Base-by-base conservation (phyloP, 2,797 vertebrate genomes). In the Halcyon leucocephala region DNA sequence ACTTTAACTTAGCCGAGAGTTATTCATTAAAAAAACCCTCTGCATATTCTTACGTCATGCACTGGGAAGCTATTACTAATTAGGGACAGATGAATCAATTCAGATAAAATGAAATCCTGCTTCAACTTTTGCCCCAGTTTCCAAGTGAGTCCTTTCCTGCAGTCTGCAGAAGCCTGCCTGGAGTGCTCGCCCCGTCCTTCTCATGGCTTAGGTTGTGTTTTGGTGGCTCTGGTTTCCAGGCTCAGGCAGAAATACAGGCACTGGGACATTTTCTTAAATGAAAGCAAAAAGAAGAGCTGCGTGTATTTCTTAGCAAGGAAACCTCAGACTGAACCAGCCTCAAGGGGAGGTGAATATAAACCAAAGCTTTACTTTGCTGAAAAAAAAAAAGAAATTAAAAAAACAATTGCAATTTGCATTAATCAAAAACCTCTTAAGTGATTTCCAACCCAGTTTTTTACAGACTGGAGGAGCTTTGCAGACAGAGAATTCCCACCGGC, bases 81-180 rank as follows among this genome's bases (percentile, higher is more conserved):
- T 86, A 93, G 67, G 74, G 92, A 93, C 94, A 95, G 94, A 96
- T 95, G 94, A 89, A 95, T 71, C 78, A 58, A 82, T 81, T 11
- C 71, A 87, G 90, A 92, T 93, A 89, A 91, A 93, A 92, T 82
- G 49, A 89, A 95, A 92, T 91, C 78, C 78, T 29, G 15, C 19
- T 85, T 96, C 94, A 97, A 92, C 93, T 97, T 95, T 94, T 93
- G 90, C 92, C 92, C 95, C 86, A 95, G 82, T 89, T 91, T 95
- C 79, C 48, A 29, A 90, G 48, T 5, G 26, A 22, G 39, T 82
- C 73, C 58, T 73, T 77, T 58, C 80, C 76, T 55, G 88, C 49
- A 4, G 25, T 21, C 58, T 14, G 22, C 64, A 49, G 72, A 7
- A 61, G 61, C 66, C 73, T 37, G 35, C 66, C 55, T 12, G 35